These are phyloP conservation scores for Lycophotia porphyrea DNA, from an alignment of 2,888 invertebrate genomes.

Conservation along the genomic window DNA sequence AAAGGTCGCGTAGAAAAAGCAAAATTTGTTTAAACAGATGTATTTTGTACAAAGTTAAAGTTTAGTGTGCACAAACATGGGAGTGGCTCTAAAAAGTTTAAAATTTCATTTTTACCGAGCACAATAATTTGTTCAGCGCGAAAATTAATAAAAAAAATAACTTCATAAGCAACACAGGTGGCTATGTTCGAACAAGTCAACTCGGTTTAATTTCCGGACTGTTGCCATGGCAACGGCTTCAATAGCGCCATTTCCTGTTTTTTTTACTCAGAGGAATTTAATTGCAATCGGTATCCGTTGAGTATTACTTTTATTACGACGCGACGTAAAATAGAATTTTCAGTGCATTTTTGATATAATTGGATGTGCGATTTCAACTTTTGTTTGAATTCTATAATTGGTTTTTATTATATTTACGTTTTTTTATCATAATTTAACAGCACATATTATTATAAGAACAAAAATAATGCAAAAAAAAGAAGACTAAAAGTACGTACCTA, in stretches of 20 bases:
- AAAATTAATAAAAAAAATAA: constrained; percentile 60
- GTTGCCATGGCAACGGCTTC: constrained; percentile 69
- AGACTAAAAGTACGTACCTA: no score
- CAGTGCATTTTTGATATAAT: constrained; percentile 9
- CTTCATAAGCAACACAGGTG: constrained; percentile 66
- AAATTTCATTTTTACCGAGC: constrained; percentile 23
- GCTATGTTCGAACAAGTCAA: constrained; percentile 67
- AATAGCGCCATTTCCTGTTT: constrained; percentile 62
- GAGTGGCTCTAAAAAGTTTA: constrained; percentile 12
- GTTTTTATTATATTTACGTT: neutral
- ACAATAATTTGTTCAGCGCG: constrained; percentile 50
- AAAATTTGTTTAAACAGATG: neutral
- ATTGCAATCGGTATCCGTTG: constrained; percentile 64
- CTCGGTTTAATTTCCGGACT: constrained; percentile 75
- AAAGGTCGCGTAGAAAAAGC: neutral
- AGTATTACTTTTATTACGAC: constrained; percentile 55
- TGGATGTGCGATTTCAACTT: constrained; percentile 11
- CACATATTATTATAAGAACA: no score
- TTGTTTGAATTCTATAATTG: neutral
- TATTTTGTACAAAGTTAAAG: neutral
- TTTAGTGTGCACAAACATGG: neutral
- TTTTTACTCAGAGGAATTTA: constrained; percentile 68
- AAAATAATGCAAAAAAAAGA: no score
- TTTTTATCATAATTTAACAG: neutral
- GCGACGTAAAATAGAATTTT: constrained; percentile 38